Percentiles rank a stretch among this genome's conserved stretches.
Evolutionary conservation across 2,113 vertebrate species (phyloP).

Genomic region (Pongo abelii): DNA sequence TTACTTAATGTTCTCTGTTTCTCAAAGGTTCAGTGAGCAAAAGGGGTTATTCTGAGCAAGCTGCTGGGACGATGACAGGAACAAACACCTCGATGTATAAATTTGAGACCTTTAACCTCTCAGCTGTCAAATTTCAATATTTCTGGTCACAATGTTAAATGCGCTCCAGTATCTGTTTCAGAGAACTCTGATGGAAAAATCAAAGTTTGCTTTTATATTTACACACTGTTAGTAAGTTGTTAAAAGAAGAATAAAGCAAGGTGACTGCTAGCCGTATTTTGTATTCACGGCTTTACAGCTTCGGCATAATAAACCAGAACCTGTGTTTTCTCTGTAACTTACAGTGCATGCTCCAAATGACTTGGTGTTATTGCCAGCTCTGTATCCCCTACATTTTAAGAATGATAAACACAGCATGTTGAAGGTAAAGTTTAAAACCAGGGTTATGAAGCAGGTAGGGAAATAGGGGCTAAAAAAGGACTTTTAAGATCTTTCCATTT

Average conservation of each 20-base stretch:
- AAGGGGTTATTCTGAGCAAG: slow-evolving; percentile 83
- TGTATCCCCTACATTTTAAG: slow-evolving; percentile 48
- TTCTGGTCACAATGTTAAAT: slow-evolving; percentile 87
- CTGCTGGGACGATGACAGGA: slow-evolving; percentile 80
- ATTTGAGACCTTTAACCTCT: slow-evolving; percentile 85
- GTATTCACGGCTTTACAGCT: slow-evolving; percentile 77
- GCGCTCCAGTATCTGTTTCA: slow-evolving; percentile 79
- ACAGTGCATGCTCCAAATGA: slow-evolving; percentile 56
- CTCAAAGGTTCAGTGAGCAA: slow-evolving; percentile 87
- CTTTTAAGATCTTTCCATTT: slow-evolving; percentile 32
- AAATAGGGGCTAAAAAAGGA: slow-evolving; percentile 13
- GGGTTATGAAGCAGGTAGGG: neutral
- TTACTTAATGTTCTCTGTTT: slow-evolving; percentile 83
- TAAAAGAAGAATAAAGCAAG: slow-evolving; percentile 83
- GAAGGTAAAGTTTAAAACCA: slow-evolving; percentile 32
- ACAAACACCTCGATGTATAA: slow-evolving; percentile 86
- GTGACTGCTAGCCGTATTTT: slow-evolving; percentile 78
- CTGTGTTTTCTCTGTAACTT: slow-evolving; percentile 71
- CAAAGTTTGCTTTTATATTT: slow-evolving; percentile 84
- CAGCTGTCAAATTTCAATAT: slow-evolving; percentile 87
- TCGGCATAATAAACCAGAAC: slow-evolving; percentile 76
- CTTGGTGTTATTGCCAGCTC: slow-evolving; percentile 67
- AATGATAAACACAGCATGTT: slow-evolving; percentile 40
- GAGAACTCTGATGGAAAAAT: slow-evolving; percentile 82
- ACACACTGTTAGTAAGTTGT: slow-evolving; percentile 81